phyloP scores from a whole-genome alignment of 2,797 vertebrate genomes.

The Sebastolobus altivelis region DNA sequence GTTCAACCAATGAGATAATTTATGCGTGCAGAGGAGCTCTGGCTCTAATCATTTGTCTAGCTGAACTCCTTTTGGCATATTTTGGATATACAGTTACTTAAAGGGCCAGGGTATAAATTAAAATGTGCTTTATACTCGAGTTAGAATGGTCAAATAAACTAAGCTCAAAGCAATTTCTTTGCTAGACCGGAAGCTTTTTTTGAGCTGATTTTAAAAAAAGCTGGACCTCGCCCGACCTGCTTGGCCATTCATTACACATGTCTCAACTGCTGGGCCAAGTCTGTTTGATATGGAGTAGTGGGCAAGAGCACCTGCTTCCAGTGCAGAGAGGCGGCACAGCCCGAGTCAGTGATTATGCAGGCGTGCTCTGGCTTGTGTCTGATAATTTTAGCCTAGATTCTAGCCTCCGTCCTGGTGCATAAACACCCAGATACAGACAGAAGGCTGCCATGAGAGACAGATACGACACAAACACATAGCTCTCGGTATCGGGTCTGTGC shows the following conservation, averaged over 20 bases:
- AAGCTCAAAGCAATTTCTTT: slow-evolving; percentile 12
- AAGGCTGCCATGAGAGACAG: slow-evolving; percentile 18
- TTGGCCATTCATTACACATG: slow-evolving; percentile 29
- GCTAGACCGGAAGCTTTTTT: slow-evolving; percentile 12
- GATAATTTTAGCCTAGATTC: slow-evolving; percentile 44
- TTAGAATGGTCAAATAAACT: slow-evolving; percentile 24
- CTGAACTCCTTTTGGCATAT: slow-evolving; percentile 17
- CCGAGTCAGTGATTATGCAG: slow-evolving; percentile 51
- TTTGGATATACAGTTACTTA: slow-evolving; percentile 10
- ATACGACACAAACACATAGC: slow-evolving; percentile 13
- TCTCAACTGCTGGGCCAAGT: slow-evolving; percentile 28
- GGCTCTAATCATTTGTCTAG: slow-evolving; percentile 8
- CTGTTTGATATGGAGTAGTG: slow-evolving; percentile 38
- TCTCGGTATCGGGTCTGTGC: slow-evolving; percentile 6
- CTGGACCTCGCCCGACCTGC: not conserved
- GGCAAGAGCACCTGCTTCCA: slow-evolving; percentile 43
- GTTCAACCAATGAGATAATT: not conserved
- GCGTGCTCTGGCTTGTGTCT: slow-evolving; percentile 31
- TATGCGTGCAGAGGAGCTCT: not conserved
- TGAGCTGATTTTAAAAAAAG: slow-evolving; percentile 1
- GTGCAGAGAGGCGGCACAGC: slow-evolving; percentile 7
- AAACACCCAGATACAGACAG: slow-evolving; percentile 25
- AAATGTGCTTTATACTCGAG: not conserved
- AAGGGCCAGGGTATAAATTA: slow-evolving; percentile 14
- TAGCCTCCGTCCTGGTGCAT: slow-evolving; percentile 25